These are phyloP conservation scores for Propithecus deckenii DNA, from an alignment of 2,797 vertebrate genomes.

Conservation along the genomic window DNA sequence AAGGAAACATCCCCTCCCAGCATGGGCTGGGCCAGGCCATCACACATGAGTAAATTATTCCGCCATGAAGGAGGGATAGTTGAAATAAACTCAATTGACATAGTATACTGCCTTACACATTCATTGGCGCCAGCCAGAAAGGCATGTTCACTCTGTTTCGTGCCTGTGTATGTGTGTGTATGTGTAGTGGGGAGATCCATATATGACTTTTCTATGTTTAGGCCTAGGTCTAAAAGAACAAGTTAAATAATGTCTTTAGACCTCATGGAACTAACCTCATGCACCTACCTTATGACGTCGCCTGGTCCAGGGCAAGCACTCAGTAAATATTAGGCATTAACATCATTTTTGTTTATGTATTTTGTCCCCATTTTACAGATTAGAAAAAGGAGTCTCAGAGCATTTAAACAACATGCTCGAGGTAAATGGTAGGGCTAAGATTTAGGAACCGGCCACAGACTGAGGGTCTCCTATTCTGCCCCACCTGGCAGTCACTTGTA, in stretches of 20 bases:
- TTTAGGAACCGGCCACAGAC: not conserved
- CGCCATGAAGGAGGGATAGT: not conserved
- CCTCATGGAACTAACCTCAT: not conserved
- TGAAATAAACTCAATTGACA: not conserved
- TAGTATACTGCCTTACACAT: not conserved
- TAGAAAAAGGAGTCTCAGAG: not conserved
- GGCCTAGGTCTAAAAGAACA: not conserved
- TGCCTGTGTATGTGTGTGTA: not conserved
- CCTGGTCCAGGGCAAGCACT: not conserved
- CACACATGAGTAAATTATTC: not conserved
- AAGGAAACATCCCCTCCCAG: not conserved
- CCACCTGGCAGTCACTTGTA: not conserved
- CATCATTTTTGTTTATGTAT: not conserved
- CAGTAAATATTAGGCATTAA: not conserved
- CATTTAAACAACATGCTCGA: not conserved
- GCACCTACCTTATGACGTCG: not conserved
- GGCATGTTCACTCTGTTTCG: not conserved
- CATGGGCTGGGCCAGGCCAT: not conserved
- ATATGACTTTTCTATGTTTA: not conserved
- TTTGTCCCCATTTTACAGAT: not conserved
- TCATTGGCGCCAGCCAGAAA: not conserved
- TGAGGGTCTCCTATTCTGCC: not conserved
- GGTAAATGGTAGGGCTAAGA: not conserved
- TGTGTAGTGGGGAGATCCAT: not conserved
- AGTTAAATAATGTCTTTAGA: not conserved